Percentiles rank a stretch among this genome's conserved stretches.
Conservation (phyloP, 2,113 vertebrate genomes). For the Periophthalmus modestus region DNA sequence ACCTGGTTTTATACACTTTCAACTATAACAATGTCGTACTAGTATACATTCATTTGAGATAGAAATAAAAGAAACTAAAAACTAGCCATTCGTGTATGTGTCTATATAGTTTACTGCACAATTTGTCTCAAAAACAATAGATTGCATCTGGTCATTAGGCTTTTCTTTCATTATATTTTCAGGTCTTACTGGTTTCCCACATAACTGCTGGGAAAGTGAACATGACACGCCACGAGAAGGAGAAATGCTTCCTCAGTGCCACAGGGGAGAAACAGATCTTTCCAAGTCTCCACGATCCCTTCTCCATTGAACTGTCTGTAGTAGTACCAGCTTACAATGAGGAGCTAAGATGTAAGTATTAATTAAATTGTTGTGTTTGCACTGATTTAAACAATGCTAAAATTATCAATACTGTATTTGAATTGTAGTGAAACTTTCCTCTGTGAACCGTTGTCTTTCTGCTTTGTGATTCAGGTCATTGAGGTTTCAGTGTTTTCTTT, state of each 20-base stretch:
- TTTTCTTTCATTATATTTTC: constrained; percentile 22
- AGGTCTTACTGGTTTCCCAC: constrained; percentile 84
- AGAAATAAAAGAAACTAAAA: neutral
- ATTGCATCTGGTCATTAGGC: neutral
- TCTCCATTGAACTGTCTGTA: constrained; percentile 87
- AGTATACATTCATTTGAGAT: neutral
- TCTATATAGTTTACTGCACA: neutral
- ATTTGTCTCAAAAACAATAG: neutral
- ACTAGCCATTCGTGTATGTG: neutral
- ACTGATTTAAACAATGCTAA: neutral
- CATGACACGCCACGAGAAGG: constrained; percentile 75
- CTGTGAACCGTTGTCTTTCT: neutral
- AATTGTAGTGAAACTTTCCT: neutral
- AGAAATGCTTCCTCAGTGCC: constrained; percentile 82
- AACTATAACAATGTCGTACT: neutral
- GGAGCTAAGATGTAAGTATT: constrained; percentile 79
- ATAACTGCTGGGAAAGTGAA: constrained; percentile 82
- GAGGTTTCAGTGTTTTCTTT: neutral
- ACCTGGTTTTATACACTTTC: neutral
- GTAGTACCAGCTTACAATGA: constrained; percentile 95
- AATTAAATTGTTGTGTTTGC: neutral
- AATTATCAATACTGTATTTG: neutral
- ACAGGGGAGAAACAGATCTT: constrained; percentile 76
- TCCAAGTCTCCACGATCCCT: constrained; percentile 82
- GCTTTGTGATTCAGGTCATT: neutral